Conservation (phyloP, 2,113 vertebrate genomes). For the Ginglymostoma cirratum region DNA sequence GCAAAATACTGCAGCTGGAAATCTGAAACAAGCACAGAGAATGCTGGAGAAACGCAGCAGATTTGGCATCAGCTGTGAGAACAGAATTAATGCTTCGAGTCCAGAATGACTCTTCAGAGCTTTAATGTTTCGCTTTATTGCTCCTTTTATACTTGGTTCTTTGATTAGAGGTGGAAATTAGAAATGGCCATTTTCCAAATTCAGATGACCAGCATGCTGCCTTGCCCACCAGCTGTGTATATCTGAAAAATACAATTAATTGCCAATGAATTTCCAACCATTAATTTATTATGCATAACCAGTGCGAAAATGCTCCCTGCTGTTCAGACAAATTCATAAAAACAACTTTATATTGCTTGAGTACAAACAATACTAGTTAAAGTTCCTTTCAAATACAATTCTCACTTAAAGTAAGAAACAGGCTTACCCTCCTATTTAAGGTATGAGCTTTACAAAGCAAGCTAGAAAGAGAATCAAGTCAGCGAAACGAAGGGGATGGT, state of each 20-base stretch:
- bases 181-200: neutral
- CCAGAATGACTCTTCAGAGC: too few relatives aligned
- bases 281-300: constrained; percentile 16
- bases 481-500: too few relatives aligned
- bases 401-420: neutral
- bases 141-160: neutral
- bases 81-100: too few relatives aligned
- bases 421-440: neutral
- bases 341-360: neutral
- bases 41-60: too few relatives aligned
- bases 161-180: neutral
- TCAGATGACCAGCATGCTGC: neutral
- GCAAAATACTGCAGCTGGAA: too few relatives aligned
- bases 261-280: constrained; percentile 13
- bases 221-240: neutral
- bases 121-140: neutral
- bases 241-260: neutral
- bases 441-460: neutral
- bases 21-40: too few relatives aligned
- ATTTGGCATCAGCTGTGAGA: too few relatives aligned
- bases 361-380: neutral
- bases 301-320: neutral
- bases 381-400: neutral
- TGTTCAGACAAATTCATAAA: neutral
- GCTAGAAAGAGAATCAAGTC: neutral